phyloP scores from a whole-genome alignment of 2,888 invertebrate genomes.

The Prosapia bicincta region DNA sequence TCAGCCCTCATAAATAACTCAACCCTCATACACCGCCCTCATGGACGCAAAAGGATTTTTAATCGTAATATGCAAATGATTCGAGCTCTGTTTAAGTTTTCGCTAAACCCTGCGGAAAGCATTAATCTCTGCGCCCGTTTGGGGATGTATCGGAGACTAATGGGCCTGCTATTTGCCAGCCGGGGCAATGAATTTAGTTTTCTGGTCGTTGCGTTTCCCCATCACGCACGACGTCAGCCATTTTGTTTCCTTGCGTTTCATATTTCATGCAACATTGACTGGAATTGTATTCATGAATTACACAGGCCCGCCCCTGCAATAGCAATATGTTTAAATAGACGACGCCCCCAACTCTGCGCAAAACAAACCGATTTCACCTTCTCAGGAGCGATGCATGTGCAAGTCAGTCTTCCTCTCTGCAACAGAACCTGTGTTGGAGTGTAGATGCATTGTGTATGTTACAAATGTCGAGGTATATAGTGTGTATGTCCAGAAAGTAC shows the following conservation, averaged over 20 bases:
- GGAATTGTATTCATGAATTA: slow-evolving; percentile 12
- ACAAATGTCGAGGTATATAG: too few relatives aligned
- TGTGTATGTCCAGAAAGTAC: too few relatives aligned
- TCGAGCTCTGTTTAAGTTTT: too few relatives aligned
- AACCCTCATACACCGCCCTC: neutral
- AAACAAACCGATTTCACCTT: too few relatives aligned
- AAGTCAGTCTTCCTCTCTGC: too few relatives aligned
- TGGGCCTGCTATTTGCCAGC: slow-evolving; percentile 17
- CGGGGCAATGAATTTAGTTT: slow-evolving; percentile 23
- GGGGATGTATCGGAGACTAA: slow-evolving; percentile 7
- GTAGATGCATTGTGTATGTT: too few relatives aligned
- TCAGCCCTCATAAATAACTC: neutral
- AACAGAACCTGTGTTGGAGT: too few relatives aligned
- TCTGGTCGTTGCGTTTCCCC: slow-evolving; percentile 24
- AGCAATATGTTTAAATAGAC: neutral
- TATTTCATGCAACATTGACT: slow-evolving; percentile 27
- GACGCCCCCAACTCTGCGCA: too few relatives aligned
- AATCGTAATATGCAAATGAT: neutral
- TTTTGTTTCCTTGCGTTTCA: slow-evolving; percentile 20
- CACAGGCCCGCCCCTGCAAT: neutral
- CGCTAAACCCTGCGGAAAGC: neutral
- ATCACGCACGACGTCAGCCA: slow-evolving; percentile 8
- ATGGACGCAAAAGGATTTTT: neutral
- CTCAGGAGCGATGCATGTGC: too few relatives aligned
- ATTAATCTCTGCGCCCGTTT: neutral